These are phyloP conservation scores for Lordiphosa collinella DNA, from an alignment of 1,140 invertebrate species.

Conservation along the genomic window DNA sequence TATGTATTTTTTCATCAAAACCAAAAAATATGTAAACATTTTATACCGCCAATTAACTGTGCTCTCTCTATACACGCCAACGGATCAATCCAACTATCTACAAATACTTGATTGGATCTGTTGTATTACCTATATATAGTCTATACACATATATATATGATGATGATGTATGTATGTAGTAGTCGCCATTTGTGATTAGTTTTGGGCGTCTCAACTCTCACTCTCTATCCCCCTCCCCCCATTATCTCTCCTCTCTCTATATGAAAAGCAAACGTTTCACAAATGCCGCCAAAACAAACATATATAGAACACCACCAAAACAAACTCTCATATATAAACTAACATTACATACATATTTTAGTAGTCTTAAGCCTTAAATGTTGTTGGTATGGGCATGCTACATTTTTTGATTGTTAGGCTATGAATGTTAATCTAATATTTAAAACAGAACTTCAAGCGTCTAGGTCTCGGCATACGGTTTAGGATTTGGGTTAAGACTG, in stretches of 20 bases:
- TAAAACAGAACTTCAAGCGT: constrained; percentile 35
- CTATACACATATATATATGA: constrained; percentile 32
- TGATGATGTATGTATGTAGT: constrained; percentile 53
- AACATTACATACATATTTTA: constrained; percentile 33
- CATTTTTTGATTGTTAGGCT: constrained; percentile 67
- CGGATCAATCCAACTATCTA: constrained; percentile 12
- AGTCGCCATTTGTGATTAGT: constrained; percentile 63
- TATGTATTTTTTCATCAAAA: constrained; percentile 50
- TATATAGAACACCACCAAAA: constrained; percentile 19
- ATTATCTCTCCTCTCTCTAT: neutral
- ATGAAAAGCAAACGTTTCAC: constrained; percentile 20
- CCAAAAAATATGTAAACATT: constrained; percentile 58
- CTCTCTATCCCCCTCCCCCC: neutral
- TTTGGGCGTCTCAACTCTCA: constrained; percentile 34
- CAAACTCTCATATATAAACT: neutral
- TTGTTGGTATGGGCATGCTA: constrained; percentile 38
- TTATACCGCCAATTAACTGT: constrained; percentile 77
- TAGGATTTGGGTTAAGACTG: constrained; percentile 43
- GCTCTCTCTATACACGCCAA: constrained; percentile 51
- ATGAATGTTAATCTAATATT: constrained; percentile 57
- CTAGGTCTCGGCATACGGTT: constrained; percentile 38
- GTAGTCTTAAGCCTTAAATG: constrained; percentile 47
- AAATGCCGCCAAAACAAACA: constrained; percentile 34
- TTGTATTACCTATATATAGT: constrained; percentile 31
- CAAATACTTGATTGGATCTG: constrained; percentile 8